Evolutionary conservation across 2,797 vertebrate species (phyloP).

Genomic region (Champsocephalus esox): DNA sequence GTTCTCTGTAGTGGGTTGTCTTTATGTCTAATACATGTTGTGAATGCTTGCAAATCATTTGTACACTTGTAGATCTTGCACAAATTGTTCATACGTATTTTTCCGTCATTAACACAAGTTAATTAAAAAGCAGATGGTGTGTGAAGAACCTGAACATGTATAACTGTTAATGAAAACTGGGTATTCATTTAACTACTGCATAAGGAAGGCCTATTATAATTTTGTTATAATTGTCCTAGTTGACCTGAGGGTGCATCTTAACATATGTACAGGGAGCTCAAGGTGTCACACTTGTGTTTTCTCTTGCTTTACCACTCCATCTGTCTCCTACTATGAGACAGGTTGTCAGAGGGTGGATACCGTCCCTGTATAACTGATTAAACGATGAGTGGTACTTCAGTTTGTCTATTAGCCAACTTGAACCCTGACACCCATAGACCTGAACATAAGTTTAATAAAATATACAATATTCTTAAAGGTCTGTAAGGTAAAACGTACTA

Average conservation of each 20-base stretch:
- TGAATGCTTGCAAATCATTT: neutral
- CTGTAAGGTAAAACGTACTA: neutral
- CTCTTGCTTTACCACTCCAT: too few relatives aligned
- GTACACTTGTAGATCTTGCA: too few relatives aligned
- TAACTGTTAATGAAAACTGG: neutral
- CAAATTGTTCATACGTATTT: neutral
- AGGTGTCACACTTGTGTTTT: too few relatives aligned
- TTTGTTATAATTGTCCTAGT: too few relatives aligned
- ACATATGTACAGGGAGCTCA: neutral
- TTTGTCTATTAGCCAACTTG: neutral
- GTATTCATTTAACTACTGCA: neutral
- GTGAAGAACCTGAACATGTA: neutral
- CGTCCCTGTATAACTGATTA: too few relatives aligned
- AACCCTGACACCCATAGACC: neutral
- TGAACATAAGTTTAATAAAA: conserved; percentile 4
- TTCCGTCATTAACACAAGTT: neutral
- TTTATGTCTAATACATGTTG: neutral
- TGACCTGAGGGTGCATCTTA: neutral
- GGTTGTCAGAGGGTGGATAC: neutral
- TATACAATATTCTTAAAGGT: neutral
- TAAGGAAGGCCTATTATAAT: neutral
- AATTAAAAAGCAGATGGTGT: neutral
- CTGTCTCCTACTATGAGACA: neutral
- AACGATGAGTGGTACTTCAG: neutral
- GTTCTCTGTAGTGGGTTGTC: neutral